Percentiles rank a stretch among this genome's conserved stretches.
Evolutionary conservation across 2,113 vertebrate species (phyloP).

Genomic region (Laticauda laticaudata): DNA sequence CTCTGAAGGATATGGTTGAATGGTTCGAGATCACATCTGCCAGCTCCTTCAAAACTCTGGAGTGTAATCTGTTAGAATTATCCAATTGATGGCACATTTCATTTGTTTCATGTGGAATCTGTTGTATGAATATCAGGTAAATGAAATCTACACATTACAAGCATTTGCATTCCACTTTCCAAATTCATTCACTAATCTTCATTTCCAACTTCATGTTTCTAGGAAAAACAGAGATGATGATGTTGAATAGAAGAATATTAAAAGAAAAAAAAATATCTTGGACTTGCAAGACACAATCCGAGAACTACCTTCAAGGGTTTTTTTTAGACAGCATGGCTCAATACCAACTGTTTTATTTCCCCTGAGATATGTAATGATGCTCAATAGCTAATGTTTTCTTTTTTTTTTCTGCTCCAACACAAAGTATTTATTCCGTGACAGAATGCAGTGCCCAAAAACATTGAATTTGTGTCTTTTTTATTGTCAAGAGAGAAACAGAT

Average conservation of each 20-base stretch:
- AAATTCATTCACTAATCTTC: background rate
- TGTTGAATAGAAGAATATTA: background rate
- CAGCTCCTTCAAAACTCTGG: background rate
- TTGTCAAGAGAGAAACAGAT: conserved; percentile 23
- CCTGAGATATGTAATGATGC: background rate
- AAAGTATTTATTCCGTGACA: conserved; percentile 4
- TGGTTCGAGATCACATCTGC: too few relatives aligned
- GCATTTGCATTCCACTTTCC: background rate
- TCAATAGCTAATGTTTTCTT: background rate
- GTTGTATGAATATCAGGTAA: background rate
- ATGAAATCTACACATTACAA: background rate
- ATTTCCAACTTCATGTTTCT: background rate
- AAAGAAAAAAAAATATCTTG: background rate
- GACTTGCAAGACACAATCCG: background rate
- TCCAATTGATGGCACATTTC: background rate
- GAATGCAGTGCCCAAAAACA: background rate
- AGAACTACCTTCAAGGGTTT: background rate
- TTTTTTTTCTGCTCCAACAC: conserved; percentile 21
- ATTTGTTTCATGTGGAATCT: background rate
- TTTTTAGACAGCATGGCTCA: background rate
- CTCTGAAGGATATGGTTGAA: too few relatives aligned
- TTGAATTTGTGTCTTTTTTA: conserved; percentile 22
- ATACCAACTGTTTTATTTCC: background rate
- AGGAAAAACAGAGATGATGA: background rate
- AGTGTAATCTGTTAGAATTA: background rate